These are phyloP conservation scores for Penaeus indicus DNA, from an alignment of 1,140 invertebrate genomes.

Conservation along the genomic window DNA sequence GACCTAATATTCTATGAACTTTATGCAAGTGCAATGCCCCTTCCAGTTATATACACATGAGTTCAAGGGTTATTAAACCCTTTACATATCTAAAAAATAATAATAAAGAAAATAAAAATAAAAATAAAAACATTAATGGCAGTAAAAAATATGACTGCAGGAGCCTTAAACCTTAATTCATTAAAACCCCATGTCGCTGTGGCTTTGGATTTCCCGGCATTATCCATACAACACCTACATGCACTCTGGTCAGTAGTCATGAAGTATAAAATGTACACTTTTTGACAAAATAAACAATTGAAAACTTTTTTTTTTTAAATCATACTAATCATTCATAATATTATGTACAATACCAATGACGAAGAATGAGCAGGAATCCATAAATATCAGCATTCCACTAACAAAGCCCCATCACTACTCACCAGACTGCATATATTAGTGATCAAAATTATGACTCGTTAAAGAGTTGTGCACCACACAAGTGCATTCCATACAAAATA, in stretches of 20 bases:
- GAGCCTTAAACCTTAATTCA: slow-evolving; percentile 31
- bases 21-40: slow-evolving; percentile 27
- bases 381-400: slow-evolving; percentile 6
- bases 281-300: too few relatives aligned
- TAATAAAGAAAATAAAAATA: not conserved
- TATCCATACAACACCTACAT: slow-evolving; percentile 11
- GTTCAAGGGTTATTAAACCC: slow-evolving; percentile 8
- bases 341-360: too few relatives aligned
- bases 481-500: too few relatives aligned
- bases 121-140: slow-evolving; percentile 44
- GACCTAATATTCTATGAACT: slow-evolving; percentile 3
- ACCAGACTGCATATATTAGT: not conserved
- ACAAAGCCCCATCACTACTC: slow-evolving; percentile 8
- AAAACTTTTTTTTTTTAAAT: too few relatives aligned
- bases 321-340: too few relatives aligned
- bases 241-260: slow-evolving; percentile 1
- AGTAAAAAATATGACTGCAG: slow-evolving; percentile 60
- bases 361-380: not conserved
- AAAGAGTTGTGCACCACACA: too few relatives aligned
- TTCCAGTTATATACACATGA: slow-evolving; percentile 39
- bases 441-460: not conserved
- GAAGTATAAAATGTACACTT: too few relatives aligned
- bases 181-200: slow-evolving; percentile 54
- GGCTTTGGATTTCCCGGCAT: slow-evolving; percentile 50
- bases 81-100: slow-evolving; percentile 34